Conservation (phyloP, 2,888 invertebrate species). For the Harmothoe impar region DNA sequence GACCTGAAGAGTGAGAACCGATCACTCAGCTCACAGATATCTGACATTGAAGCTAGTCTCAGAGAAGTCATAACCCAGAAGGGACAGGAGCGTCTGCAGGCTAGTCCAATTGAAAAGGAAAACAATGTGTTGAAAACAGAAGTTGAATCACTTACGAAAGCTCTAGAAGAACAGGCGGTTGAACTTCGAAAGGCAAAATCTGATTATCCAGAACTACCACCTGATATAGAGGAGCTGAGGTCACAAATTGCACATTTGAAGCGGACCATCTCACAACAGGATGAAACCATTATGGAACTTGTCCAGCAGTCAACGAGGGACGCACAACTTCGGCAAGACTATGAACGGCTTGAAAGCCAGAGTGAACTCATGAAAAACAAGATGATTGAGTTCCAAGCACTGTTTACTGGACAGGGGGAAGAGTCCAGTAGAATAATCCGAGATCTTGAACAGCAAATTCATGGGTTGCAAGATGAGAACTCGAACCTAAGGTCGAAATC, state of each 20-base stretch:
- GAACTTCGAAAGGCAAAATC: slow-evolving; percentile 74
- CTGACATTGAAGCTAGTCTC: slow-evolving; percentile 27
- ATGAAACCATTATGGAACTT: slow-evolving; percentile 48
- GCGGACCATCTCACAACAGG: slow-evolving; percentile 41
- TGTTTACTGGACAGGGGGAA: not conserved
- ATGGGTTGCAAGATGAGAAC: slow-evolving; percentile 15
- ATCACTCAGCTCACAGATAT: slow-evolving; percentile 30
- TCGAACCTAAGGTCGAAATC: not conserved
- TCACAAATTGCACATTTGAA: slow-evolving; percentile 46
- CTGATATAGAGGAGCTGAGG: slow-evolving; percentile 6
- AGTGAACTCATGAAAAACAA: slow-evolving; percentile 8
- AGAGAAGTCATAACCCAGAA: slow-evolving; percentile 16
- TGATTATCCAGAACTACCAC: not conserved
- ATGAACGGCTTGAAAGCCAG: slow-evolving; percentile 23
- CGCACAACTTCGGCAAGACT: slow-evolving; percentile 25
- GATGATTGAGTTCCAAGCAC: slow-evolving; percentile 13
- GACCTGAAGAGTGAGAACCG: slow-evolving; percentile 55
- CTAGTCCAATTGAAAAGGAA: slow-evolving; percentile 40
- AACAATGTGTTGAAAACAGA: slow-evolving; percentile 75
- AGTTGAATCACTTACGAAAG: slow-evolving; percentile 78
- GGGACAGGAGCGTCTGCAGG: slow-evolving; percentile 2
- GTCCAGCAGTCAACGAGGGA: slow-evolving; percentile 53
- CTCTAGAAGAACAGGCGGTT: slow-evolving; percentile 77
- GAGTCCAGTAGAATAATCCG: not conserved
- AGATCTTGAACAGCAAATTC: slow-evolving; percentile 17